Percentiles rank a stretch among this genome's conserved stretches.
These are phyloP conservation scores for Nomada fabriciana DNA, from an alignment of 2,888 invertebrate species.

Conservation along the genomic window DNA sequence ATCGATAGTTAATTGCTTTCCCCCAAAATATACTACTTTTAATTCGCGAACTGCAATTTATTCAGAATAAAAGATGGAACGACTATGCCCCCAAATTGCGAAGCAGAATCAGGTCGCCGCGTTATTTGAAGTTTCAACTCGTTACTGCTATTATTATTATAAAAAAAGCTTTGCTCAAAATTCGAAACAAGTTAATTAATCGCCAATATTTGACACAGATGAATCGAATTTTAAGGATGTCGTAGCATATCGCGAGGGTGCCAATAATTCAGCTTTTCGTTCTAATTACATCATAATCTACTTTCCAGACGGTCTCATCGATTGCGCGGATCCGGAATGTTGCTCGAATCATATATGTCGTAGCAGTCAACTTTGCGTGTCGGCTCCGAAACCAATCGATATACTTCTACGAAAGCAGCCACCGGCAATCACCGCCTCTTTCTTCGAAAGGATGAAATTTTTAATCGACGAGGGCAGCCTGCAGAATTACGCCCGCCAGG, in stretches of 20 bases:
- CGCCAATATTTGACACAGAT: background rate
- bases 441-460: conserved; percentile 99
- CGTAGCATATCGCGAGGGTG: too few relatives aligned
- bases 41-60: too few relatives aligned
- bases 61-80: too few relatives aligned
- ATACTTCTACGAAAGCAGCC: conserved; percentile 97
- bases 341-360: conserved; percentile 93
- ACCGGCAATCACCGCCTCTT: conserved; percentile 98
- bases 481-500: conserved; percentile 98
- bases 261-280: background rate
- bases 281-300: conserved; percentile 30
- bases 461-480: conserved; percentile 99
- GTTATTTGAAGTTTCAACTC: too few relatives aligned
- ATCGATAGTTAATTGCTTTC: too few relatives aligned
- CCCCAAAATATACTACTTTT: too few relatives aligned
- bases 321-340: conserved; percentile 99
- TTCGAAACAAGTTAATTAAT: too few relatives aligned
- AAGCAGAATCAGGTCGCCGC: too few relatives aligned
- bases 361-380: conserved; percentile 95
- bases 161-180: too few relatives aligned
- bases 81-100: too few relatives aligned
- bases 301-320: conserved; percentile 95
- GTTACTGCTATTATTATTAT: background rate
- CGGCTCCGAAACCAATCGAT: conserved; percentile 97
- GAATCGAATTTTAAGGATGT: background rate